A percentile compares a stretch with the other conserved stretches of the same genome.
phyloP scores from a whole-genome alignment of 1,140 invertebrate species.

The Drosophila ogumai region DNA sequence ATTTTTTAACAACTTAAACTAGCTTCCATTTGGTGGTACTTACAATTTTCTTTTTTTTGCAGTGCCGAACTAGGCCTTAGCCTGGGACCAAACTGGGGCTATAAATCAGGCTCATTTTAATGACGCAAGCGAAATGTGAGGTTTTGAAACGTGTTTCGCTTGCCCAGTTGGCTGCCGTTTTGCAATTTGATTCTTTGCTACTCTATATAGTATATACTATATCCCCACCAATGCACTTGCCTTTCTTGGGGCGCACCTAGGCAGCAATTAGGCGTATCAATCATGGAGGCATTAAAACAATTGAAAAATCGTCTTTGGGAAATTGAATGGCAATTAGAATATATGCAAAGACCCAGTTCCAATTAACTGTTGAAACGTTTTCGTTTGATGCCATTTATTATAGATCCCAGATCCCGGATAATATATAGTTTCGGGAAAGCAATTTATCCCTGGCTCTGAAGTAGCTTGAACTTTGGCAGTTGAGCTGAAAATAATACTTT shows the following conservation, averaged over 20 bases:
- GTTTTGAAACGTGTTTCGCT: slow-evolving; percentile 76
- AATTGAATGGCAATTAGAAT: slow-evolving; percentile 78
- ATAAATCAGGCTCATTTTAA: slow-evolving; percentile 84
- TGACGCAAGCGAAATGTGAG: slow-evolving; percentile 79
- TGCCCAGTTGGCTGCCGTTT: slow-evolving; percentile 53
- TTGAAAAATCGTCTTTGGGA: slow-evolving; percentile 79
- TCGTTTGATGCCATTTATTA: slow-evolving; percentile 37
- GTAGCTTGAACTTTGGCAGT: neutral
- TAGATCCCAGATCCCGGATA: neutral
- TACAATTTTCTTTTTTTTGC: neutral
- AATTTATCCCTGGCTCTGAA: neutral
- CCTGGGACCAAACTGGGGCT: slow-evolving; percentile 34
- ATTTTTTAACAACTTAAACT: neutral
- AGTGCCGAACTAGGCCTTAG: slow-evolving; percentile 26
- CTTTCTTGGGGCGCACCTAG: slow-evolving; percentile 42
- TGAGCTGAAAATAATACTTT: neutral
- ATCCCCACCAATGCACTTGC: neutral
- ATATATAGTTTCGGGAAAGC: neutral
- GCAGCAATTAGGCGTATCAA: slow-evolving; percentile 77
- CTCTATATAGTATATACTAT: slow-evolving; percentile 22
- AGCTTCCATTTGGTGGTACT: neutral
- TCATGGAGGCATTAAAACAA: slow-evolving; percentile 79
- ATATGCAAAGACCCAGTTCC: slow-evolving; percentile 35
- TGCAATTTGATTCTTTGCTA: slow-evolving; percentile 60
- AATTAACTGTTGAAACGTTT: slow-evolving; percentile 43